A percentile compares a stretch with the other conserved stretches of the same genome.
These are phyloP conservation scores for Cheilosia grossa DNA, from an alignment of 2,888 invertebrate genomes.

Conservation along the genomic window DNA sequence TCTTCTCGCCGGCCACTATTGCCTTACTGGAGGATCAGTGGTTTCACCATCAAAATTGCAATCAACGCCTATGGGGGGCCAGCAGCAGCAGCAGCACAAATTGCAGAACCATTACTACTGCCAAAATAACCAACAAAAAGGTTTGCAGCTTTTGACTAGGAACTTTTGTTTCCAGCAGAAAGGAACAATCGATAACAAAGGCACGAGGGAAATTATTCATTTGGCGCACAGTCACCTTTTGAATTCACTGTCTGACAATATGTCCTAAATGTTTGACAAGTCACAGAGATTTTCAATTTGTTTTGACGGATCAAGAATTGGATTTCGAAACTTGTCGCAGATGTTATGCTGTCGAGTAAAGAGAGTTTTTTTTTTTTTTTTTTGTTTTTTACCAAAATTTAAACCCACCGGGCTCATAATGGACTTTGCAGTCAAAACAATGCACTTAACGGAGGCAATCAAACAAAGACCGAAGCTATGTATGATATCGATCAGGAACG, in stretches of 20 bases:
- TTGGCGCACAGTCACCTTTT: not conserved
- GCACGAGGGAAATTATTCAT: conserved; percentile 12
- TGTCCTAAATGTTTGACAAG: conserved; percentile 25
- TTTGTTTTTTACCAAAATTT: too few species aligned
- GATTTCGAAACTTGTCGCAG: not conserved
- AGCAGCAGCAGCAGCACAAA: conserved; percentile 9
- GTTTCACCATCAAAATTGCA: conserved; percentile 52
- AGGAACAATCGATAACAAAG: conserved; percentile 16
- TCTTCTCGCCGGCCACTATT: not conserved
- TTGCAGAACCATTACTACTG: not conserved
- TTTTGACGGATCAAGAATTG: not conserved
- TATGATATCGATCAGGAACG: too few species aligned
- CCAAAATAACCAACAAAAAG: conserved; percentile 19
- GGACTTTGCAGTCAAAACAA: too few species aligned
- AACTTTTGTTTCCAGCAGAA: not conserved
- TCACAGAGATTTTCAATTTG: not conserved
- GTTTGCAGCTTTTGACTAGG: not conserved
- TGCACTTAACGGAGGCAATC: too few species aligned
- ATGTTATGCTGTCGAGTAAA: too few species aligned
- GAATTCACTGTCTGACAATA: not conserved
- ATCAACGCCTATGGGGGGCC: conserved; percentile 19
- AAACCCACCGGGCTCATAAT: too few species aligned
- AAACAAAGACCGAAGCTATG: too few species aligned
- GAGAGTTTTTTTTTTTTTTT: too few species aligned
- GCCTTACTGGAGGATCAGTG: conserved; percentile 5